Percentiles rank a stretch among this genome's conserved stretches.
Evolutionary conservation across 1,140 invertebrate species (phyloP).

Genomic region (Leptinotarsa texana): DNA sequence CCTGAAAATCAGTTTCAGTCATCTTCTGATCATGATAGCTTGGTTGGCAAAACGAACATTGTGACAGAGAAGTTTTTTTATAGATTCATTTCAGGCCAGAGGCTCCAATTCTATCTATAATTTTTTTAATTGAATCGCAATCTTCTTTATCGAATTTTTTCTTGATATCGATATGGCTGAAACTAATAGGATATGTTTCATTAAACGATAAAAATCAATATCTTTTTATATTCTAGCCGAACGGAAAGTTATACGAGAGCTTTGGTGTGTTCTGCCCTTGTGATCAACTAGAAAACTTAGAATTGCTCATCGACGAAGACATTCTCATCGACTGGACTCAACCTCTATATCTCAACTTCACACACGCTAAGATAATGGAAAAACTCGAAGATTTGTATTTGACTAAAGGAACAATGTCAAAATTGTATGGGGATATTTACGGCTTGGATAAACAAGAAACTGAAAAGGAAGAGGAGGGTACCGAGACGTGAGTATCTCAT

Average conservation of each 20-base stretch:
- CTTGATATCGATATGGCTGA: no score
- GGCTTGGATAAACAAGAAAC: constrained; percentile 47
- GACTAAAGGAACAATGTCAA: constrained; percentile 68
- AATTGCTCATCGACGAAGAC: constrained; percentile 72
- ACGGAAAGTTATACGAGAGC: constrained; percentile 76
- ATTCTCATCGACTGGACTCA: constrained; percentile 75
- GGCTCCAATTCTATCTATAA: no score
- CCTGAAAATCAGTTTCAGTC: no score
- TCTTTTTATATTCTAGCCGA: constrained; percentile 63
- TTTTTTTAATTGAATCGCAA: no score
- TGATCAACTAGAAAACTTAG: constrained; percentile 69
- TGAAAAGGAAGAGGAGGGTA: constrained; percentile 33
- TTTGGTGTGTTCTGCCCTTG: constrained; percentile 81
- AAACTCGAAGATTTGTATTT: constrained; percentile 70
- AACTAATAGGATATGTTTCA: no score
- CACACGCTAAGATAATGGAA: constrained; percentile 75
- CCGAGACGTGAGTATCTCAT: constrained; percentile 6
- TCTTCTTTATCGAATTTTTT: no score
- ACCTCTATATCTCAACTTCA: constrained; percentile 82
- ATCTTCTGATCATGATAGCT: no score
- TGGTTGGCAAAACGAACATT: no score
- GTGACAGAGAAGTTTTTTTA: no score
- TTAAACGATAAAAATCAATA: no score
- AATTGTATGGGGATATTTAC: constrained; percentile 77
- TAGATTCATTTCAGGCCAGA: no score